Conservation (phyloP, 2,113 vertebrate species). For the Bos indicus region DNA sequence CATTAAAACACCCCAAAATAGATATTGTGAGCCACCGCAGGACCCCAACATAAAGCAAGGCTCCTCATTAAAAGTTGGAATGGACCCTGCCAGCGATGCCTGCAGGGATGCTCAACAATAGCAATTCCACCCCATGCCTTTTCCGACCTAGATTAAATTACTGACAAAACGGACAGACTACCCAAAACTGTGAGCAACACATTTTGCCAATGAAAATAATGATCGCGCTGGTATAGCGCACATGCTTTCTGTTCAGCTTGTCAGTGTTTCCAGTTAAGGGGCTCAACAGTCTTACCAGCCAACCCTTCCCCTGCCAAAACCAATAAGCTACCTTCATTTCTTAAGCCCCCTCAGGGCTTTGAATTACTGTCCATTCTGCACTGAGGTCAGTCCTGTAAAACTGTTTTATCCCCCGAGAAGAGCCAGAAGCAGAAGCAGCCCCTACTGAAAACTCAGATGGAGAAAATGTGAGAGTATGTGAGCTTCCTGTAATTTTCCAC, state of each 20-base stretch:
- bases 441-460: not conserved
- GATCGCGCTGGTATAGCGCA: conserved; percentile 52
- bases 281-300: conserved; percentile 14
- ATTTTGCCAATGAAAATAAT: conserved; percentile 53
- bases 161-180: conserved; percentile 68
- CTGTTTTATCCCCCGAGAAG: not conserved
- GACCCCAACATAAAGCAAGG: conserved; percentile 64
- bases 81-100: conserved; percentile 48
- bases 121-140: conserved; percentile 58
- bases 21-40: conserved; percentile 19
- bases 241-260: conserved; percentile 41
- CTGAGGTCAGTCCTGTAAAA: conserved; percentile 29
- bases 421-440: conserved; percentile 22
- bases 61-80: conserved; percentile 71
- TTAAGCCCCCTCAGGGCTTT: conserved; percentile 9
- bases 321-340: conserved; percentile 45
- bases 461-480: not conserved
- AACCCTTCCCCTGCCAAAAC: conserved; percentile 60
- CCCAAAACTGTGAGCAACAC: conserved; percentile 64
- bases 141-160: conserved; percentile 70
- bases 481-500: conserved; percentile 22
- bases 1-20: conserved; percentile 54
- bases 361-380: conserved; percentile 13
- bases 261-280: conserved; percentile 52
- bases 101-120: conserved; percentile 41